Evolutionary conservation across 2,113 vertebrate species (phyloP).

Genomic region (Oriolus oriolus): DNA sequence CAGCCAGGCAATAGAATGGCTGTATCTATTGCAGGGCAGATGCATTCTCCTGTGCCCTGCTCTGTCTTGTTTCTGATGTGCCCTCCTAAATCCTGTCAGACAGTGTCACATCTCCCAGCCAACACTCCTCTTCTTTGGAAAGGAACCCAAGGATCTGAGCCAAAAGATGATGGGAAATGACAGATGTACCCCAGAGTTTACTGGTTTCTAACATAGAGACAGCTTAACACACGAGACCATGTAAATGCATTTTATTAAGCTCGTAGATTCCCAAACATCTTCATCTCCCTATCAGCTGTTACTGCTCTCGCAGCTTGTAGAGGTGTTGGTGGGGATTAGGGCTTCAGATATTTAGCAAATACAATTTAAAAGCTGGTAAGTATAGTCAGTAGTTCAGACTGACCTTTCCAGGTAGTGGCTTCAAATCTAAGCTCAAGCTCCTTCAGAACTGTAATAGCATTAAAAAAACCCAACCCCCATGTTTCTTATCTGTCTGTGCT

Average conservation of each 20-base stretch:
- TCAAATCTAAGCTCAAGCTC: neutral
- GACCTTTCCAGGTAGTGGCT: neutral
- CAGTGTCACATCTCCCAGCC: neutral
- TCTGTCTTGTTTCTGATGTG: neutral
- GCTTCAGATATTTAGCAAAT: neutral
- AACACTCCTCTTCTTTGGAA: neutral
- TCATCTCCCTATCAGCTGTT: neutral
- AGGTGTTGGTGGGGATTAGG: neutral
- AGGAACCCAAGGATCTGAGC: neutral
- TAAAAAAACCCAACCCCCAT: accelerated
- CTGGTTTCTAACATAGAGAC: neutral
- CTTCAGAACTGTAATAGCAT: neutral
- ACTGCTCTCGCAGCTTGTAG: neutral
- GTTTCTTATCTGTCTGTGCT: neutral
- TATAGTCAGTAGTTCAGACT: neutral
- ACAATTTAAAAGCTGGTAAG: neutral
- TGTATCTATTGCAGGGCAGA: neutral
- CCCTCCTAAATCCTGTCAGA: neutral
- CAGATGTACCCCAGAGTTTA: neutral
- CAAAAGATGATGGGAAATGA: neutral
- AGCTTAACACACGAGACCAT: neutral
- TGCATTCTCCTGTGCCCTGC: neutral
- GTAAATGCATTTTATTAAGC: neutral
- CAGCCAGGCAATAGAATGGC: neutral
- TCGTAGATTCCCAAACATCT: neutral